These are phyloP conservation scores for Acanthococcus lagerstroemiae DNA, from an alignment of 2,888 invertebrate genomes.

Conservation along the genomic window DNA sequence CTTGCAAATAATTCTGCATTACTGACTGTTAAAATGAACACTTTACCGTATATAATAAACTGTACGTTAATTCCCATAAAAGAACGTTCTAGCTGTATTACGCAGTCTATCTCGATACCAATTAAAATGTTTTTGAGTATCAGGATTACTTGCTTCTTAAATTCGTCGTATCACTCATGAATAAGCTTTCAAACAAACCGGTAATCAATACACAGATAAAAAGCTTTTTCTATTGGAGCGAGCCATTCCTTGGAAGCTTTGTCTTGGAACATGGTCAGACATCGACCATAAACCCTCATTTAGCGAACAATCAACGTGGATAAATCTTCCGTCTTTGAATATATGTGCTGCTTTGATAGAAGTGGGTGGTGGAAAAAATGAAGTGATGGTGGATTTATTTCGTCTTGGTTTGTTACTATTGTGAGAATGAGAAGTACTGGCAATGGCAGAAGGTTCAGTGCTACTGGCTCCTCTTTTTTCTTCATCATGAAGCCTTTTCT, in stretches of 20 bases:
- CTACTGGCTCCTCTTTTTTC: background rate
- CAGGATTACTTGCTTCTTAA: background rate
- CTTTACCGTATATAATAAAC: background rate
- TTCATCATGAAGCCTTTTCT: background rate
- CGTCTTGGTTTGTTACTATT: background rate
- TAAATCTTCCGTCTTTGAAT: background rate
- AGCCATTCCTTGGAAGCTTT: background rate
- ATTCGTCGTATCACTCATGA: background rate
- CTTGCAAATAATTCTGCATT: background rate
- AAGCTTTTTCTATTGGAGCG: background rate
- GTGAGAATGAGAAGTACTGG: background rate
- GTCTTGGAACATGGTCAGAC: background rate
- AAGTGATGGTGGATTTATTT: background rate
- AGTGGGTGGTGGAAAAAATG: background rate
- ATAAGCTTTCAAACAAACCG: background rate
- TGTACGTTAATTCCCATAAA: background rate
- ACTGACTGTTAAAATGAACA: background rate
- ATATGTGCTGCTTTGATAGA: background rate
- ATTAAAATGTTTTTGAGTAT: background rate
- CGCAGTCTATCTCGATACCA: background rate
- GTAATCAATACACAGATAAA: background rate
- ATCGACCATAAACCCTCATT: background rate
- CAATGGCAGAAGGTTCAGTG: background rate
- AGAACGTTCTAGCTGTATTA: background rate
- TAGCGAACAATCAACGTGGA: background rate